Evolutionary conservation across 2,113 vertebrate genomes (phyloP).

Genomic region (Phycodurus eques): DNA sequence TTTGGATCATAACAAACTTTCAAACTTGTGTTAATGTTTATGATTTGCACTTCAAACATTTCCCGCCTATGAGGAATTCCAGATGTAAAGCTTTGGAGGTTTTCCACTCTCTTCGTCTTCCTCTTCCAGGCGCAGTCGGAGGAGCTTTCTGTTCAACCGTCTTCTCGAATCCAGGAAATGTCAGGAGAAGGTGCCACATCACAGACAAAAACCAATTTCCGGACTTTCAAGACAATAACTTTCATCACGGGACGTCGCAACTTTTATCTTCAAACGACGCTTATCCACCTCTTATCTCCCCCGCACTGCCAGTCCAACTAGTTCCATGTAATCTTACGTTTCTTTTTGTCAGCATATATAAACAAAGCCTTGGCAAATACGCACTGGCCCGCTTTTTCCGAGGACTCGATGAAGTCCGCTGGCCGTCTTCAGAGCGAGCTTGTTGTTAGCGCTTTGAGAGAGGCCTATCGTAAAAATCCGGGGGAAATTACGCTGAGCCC

Average conservation of each 20-base stretch:
- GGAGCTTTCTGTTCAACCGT: conserved; percentile 24
- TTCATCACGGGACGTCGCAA: conserved; percentile 39
- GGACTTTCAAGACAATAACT: conserved; percentile 44
- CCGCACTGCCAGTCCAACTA: conserved; percentile 35
- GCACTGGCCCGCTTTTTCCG: conserved; percentile 35
- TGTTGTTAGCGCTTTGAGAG: conserved; percentile 62
- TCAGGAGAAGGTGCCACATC: conserved; percentile 35
- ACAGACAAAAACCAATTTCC: conserved; percentile 54
- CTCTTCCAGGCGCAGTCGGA: conserved; percentile 16
- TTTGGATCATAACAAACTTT: neutral
- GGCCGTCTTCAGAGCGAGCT: conserved; percentile 39
- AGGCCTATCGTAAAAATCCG: conserved; percentile 60
- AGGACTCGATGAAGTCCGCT: conserved; percentile 43
- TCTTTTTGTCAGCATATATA: conserved; percentile 69
- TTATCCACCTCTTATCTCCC: conserved; percentile 52
- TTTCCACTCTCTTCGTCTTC: conserved; percentile 15
- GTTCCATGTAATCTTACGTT: conserved; percentile 59
- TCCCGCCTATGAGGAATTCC: conserved; percentile 64
- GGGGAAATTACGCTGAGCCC: conserved; percentile 75
- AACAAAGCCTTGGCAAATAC: conserved; percentile 64
- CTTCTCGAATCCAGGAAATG: conserved; percentile 7
- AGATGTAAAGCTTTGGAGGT: conserved; percentile 64
- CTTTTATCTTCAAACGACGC: conserved; percentile 65
- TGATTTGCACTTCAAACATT: conserved; percentile 74
- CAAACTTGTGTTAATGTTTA: conserved; percentile 61